Conservation (phyloP, 2,888 invertebrate species). For the Monoplex corrugatus region DNA sequence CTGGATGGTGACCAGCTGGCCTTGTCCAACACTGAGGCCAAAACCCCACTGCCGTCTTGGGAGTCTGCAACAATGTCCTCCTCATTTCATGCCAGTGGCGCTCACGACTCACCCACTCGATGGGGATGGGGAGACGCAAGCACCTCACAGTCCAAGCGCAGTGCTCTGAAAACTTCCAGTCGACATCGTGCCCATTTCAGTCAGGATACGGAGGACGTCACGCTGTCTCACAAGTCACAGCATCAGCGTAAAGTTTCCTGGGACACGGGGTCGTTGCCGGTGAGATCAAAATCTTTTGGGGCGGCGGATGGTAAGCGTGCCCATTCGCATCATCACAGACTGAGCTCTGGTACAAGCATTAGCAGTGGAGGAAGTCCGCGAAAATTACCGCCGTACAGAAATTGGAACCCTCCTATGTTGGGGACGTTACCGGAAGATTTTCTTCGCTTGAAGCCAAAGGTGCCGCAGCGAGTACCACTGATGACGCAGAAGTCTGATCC, state of each 20-base stretch:
- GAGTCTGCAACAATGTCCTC: background rate
- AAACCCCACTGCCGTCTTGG: conserved; percentile 50
- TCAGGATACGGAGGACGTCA: conserved; percentile 31
- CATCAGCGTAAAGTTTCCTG: conserved; percentile 43
- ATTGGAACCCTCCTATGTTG: conserved; percentile 91
- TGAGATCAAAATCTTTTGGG: conserved; percentile 44
- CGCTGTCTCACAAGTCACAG: conserved; percentile 23
- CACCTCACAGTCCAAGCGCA: conserved; percentile 51
- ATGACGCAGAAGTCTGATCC: conserved; percentile 43
- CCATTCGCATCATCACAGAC: conserved; percentile 1
- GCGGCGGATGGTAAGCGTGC: conserved; percentile 25
- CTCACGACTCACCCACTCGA: background rate
- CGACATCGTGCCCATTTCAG: conserved; percentile 50
- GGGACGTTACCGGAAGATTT: conserved; percentile 91
- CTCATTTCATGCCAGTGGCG: background rate
- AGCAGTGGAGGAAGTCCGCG: conserved; percentile 54
- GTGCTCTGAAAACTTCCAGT: conserved; percentile 54
- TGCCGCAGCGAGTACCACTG: conserved; percentile 38
- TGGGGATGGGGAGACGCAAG: conserved; percentile 7
- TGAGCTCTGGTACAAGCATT: background rate
- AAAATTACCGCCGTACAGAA: conserved; percentile 80
- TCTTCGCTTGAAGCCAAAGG: conserved; percentile 83
- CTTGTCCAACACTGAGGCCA: conserved; percentile 58
- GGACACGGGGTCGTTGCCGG: conserved; percentile 29
- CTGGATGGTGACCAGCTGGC: conserved; percentile 56